These are phyloP conservation scores for Python bivittatus DNA, from an alignment of 2,113 vertebrate species.

Conservation along the genomic window DNA sequence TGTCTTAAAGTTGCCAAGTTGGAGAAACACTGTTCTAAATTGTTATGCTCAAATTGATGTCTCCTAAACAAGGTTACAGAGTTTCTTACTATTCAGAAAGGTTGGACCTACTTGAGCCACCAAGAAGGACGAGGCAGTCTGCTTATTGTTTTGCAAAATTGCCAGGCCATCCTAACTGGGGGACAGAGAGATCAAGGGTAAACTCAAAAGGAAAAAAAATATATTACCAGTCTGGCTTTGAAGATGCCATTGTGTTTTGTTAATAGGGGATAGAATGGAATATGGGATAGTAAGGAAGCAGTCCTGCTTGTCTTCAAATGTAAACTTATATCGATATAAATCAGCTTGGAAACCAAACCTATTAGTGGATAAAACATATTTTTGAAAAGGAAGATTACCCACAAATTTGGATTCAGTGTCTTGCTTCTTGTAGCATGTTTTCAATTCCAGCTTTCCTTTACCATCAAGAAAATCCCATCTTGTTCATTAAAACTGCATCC, in stretches of 20 bases:
- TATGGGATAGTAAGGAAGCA: neutral
- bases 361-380: neutral
- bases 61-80: neutral
- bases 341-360: neutral
- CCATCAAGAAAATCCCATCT: neutral
- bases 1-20: neutral
- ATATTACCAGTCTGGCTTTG: neutral
- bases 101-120: neutral
- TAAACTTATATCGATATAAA: neutral
- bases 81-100: neutral
- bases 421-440: neutral
- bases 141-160: neutral
- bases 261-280: neutral
- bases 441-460: neutral
- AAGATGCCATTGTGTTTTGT: neutral
- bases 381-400: neutral
- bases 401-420: neutral
- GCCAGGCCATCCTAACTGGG: too few species aligned
- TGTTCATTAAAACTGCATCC: neutral
- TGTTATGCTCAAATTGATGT: neutral
- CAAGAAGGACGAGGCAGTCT: neutral
- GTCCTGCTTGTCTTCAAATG: neutral
- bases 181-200: neutral
- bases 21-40: neutral
- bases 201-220: neutral